phyloP scores from a whole-genome alignment of 2,113 vertebrate genomes.

The Gadus chalcogrammus region DNA sequence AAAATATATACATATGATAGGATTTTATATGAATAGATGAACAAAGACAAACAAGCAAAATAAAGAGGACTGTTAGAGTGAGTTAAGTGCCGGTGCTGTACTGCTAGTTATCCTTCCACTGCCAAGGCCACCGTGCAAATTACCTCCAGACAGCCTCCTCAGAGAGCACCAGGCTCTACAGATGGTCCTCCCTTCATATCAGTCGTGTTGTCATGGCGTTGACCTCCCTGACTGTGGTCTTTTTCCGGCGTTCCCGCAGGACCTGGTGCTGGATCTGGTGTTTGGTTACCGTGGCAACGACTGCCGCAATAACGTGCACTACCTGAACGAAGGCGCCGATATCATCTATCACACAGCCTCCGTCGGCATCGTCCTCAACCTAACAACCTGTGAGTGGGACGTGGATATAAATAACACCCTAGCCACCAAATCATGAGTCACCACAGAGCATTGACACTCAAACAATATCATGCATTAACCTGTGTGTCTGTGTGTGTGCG shows the following conservation, averaged over 20 bases:
- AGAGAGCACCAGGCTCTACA: slow-evolving; percentile 35
- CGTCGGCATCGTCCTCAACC: slow-evolving; percentile 89
- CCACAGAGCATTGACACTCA: no score
- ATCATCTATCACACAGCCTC: slow-evolving; percentile 97
- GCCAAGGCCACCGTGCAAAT: slow-evolving; percentile 3
- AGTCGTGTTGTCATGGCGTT: slow-evolving; percentile 56
- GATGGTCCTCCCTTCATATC: slow-evolving; percentile 25
- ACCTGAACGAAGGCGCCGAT: slow-evolving; percentile 95
- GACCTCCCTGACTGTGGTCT: slow-evolving; percentile 45
- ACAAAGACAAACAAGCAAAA: background rate
- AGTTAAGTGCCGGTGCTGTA: no score
- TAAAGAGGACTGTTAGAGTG: background rate
- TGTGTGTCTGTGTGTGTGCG: slow-evolving; percentile 1
- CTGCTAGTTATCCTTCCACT: slow-evolving; percentile 28
- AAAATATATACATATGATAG: background rate
- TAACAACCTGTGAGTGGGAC: slow-evolving; percentile 85
- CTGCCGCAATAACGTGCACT: slow-evolving; percentile 98
- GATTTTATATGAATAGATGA: background rate
- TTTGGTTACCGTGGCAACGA: slow-evolving; percentile 97
- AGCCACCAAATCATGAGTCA: no score
- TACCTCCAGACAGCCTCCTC: slow-evolving; percentile 35
- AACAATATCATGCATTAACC: background rate
- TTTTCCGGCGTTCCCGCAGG: slow-evolving; percentile 72
- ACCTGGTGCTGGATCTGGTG: slow-evolving; percentile 92
- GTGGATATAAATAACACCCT: background rate